Evolutionary conservation across 1,140 invertebrate species (phyloP).

Genomic region (Brachystomella parvula): DNA sequence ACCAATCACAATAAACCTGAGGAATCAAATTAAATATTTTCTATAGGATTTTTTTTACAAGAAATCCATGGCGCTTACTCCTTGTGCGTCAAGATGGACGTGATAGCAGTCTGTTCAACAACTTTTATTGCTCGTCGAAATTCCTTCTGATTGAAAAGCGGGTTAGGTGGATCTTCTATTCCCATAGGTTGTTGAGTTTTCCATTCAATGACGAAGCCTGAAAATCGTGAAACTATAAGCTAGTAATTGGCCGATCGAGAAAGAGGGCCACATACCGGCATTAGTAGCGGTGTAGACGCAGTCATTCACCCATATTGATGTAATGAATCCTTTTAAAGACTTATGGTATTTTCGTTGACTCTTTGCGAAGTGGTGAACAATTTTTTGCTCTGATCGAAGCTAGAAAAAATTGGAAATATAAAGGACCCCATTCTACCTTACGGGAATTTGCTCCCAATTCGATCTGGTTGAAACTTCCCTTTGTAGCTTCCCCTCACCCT

Average conservation of each 20-base stretch:
- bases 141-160: slow-evolving; percentile 28
- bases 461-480: too few species aligned
- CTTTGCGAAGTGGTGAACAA: slow-evolving; percentile 22
- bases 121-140: slow-evolving; percentile 26
- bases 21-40: not conserved
- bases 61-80: slow-evolving; percentile 16
- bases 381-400: slow-evolving; percentile 11
- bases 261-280: slow-evolving; percentile 12
- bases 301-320: slow-evolving; percentile 28
- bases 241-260: not conserved
- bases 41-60: not conserved
- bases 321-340: slow-evolving; percentile 22
- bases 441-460: too few species aligned
- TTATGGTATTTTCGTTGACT: slow-evolving; percentile 13
- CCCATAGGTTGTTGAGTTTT: slow-evolving; percentile 18
- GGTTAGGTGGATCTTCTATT: slow-evolving; percentile 20
- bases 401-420: too few species aligned
- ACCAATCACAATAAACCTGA: slow-evolving; percentile 29
- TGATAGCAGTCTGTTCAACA: slow-evolving; percentile 17
- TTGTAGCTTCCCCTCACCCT: too few species aligned
- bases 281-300: slow-evolving; percentile 23
- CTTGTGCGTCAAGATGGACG: slow-evolving; percentile 21
- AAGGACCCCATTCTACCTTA: too few species aligned
- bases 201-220: slow-evolving; percentile 31
- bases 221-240: not conserved